Evolutionary conservation across 37 sponge, comb jelly and placozoan genomes (phyloP).

Genomic region (Tethya wilhelma): DNA sequence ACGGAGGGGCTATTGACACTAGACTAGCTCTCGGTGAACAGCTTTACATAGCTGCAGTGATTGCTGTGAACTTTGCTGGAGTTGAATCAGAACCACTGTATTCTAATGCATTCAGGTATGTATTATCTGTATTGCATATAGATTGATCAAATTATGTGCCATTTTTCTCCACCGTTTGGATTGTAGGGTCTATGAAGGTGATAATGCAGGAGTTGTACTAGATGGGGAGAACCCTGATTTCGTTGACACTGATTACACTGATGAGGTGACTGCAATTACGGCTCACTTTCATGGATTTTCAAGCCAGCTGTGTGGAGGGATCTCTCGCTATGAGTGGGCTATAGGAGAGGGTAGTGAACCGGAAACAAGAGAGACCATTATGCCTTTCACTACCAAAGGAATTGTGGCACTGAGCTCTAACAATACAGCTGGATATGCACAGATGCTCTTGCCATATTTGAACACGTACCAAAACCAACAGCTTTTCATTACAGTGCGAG

Average conservation of each 20-base stretch:
- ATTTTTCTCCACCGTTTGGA: not conserved
- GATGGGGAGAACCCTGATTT: conserved; percentile 64
- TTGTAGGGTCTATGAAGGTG: conserved; percentile 61
- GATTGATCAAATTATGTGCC: not conserved
- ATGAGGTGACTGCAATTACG: conserved; percentile 61
- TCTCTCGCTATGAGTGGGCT: conserved; percentile 73
- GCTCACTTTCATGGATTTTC: conserved; percentile 73
- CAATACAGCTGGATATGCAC: conserved; percentile 60
- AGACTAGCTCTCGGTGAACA: conserved; percentile 3
- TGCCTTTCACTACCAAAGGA: conserved; percentile 67
- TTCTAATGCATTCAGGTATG: conserved; percentile 41
- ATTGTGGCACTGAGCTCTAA: conserved; percentile 16
- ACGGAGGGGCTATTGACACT: conserved; percentile 29
- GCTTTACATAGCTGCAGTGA: conserved; percentile 56
- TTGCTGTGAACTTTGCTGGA: conserved; percentile 61
- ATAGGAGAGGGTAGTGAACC: conserved; percentile 48
- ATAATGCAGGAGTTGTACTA: conserved; percentile 59
- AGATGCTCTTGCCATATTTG: conserved; percentile 45
- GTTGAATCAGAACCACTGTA: conserved; percentile 13
- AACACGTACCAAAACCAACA: not conserved
- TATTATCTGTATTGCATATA: not conserved
- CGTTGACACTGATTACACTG: conserved; percentile 69
- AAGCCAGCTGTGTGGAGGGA: conserved; percentile 71
- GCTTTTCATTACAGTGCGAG: conserved; percentile 68
- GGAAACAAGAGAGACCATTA: conserved; percentile 20